Evolutionary conservation across 2,888 invertebrate species (phyloP).

Genomic region (Chironomus riparius): DNA sequence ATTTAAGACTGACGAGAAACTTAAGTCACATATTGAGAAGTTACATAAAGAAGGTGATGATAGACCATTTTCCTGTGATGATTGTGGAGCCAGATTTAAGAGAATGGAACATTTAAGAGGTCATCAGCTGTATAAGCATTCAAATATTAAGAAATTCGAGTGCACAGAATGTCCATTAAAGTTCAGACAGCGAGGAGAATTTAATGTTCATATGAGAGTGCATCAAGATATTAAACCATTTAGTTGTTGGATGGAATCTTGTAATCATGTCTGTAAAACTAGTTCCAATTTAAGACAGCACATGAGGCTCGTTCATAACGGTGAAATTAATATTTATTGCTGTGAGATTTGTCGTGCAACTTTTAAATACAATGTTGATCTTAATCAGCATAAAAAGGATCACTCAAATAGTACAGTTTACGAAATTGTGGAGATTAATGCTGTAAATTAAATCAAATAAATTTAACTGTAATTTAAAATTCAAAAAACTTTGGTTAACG

Average conservation of each 20-base stretch:
- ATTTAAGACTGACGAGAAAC: constrained; percentile 12
- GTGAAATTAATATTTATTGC: constrained; percentile 5
- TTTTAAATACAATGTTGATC: constrained; percentile 12
- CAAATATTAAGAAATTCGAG: constrained; percentile 10
- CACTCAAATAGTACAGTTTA: background rate
- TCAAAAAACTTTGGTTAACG: too few relatives aligned
- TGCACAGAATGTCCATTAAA: constrained; percentile 2
- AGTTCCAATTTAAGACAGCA: constrained; percentile 23
- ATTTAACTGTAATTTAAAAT: too few relatives aligned
- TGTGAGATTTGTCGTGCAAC: constrained; percentile 9
- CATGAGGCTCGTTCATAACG: background rate
- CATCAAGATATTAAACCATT: constrained; percentile 16
- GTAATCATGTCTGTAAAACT: constrained; percentile 19
- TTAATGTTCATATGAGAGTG: constrained; percentile 22
- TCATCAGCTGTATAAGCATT: constrained; percentile 19
- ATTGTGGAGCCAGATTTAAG: constrained; percentile 22
- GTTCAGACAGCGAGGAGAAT: constrained; percentile 14
- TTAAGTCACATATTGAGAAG: background rate
- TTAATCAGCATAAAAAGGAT: constrained; percentile 15
- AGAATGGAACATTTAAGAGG: constrained; percentile 11
- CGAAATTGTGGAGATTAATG: background rate
- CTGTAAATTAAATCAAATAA: too few relatives aligned
- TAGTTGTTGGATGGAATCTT: background rate
- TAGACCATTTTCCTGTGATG: constrained; percentile 4
- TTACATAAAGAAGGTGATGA: constrained; percentile 17